Evolutionary conservation across 2,113 vertebrate genomes (phyloP).

Genomic region (Lycaon pictus): DNA sequence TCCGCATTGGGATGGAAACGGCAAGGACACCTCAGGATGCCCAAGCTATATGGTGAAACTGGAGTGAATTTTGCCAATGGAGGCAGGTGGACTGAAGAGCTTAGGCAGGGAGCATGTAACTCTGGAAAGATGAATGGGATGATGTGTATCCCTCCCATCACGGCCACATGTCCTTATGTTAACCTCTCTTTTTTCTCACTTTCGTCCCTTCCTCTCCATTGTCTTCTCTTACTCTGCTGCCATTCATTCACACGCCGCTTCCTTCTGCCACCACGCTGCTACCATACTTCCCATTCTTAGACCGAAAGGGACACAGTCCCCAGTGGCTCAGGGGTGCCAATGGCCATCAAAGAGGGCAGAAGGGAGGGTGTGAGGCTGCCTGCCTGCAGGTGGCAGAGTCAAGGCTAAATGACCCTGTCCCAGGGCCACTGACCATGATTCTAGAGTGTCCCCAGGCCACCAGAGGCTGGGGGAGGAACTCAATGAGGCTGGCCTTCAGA

Average conservation of each 20-base stretch:
- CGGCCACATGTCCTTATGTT: neutral
- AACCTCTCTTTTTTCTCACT: neutral
- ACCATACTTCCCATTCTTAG: neutral
- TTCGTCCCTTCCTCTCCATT: neutral
- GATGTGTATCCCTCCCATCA: neutral
- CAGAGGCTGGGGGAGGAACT: neutral
- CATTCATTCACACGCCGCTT: neutral
- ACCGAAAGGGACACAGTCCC: neutral
- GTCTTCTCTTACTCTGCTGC: neutral
- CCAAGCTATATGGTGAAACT: neutral
- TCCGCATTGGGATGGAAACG: neutral
- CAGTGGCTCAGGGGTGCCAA: neutral
- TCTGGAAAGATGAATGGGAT: neutral
- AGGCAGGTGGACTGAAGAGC: neutral
- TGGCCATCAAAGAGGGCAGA: neutral
- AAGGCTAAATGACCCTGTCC: neutral
- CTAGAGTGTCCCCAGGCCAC: neutral
- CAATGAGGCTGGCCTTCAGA: neutral
- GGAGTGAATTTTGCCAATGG: neutral
- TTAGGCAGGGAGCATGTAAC: neutral
- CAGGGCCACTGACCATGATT: neutral
- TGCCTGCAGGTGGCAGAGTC: neutral
- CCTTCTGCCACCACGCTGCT: neutral
- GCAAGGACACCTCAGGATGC: neutral
- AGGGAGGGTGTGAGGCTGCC: neutral